A percentile compares a stretch with the other conserved stretches of the same genome.
These are phyloP conservation scores for Drosophila santomea DNA, from an alignment of 1,140 invertebrate genomes.

Conservation along the genomic window DNA sequence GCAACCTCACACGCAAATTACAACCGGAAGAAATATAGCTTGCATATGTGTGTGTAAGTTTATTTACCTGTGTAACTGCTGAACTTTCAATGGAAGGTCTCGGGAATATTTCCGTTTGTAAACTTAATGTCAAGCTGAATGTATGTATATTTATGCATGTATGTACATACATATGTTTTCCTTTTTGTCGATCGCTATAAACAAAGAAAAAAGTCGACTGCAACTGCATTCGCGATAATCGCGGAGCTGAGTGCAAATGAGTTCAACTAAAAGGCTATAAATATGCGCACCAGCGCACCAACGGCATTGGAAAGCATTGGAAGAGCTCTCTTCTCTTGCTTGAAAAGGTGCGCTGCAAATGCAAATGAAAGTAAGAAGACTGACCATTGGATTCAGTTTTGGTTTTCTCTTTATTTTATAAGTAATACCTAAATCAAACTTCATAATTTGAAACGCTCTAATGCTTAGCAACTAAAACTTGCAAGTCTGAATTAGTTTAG, in stretches of 20 bases:
- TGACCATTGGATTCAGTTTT: constrained; percentile 29
- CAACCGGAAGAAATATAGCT: constrained; percentile 29
- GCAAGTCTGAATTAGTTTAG: constrained; percentile 77
- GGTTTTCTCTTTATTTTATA: constrained; percentile 74
- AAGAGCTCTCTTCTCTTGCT: neutral
- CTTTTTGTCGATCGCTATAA: constrained; percentile 37
- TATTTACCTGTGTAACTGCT: constrained; percentile 23
- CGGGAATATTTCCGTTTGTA: constrained; percentile 52
- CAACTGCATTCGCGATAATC: constrained; percentile 37
- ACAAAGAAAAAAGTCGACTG: constrained; percentile 53
- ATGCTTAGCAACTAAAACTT: constrained; percentile 66
- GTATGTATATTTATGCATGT: neutral
- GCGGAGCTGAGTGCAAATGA: constrained; percentile 70
- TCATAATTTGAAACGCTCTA: constrained; percentile 69
- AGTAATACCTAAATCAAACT: constrained; percentile 70
- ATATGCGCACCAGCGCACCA: constrained; percentile 46
- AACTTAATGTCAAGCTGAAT: constrained; percentile 12
- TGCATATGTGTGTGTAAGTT: neutral
- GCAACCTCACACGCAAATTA: constrained; percentile 5
- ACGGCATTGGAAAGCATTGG: constrained; percentile 27
- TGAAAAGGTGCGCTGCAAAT: constrained; percentile 13
- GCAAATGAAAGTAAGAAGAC: constrained; percentile 9
- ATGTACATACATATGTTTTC: neutral
- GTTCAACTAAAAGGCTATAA: constrained; percentile 77
- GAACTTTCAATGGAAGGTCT: constrained; percentile 61